phyloP scores from a whole-genome alignment of 2,888 invertebrate genomes.

The Lordiphosa fenestrarum region DNA sequence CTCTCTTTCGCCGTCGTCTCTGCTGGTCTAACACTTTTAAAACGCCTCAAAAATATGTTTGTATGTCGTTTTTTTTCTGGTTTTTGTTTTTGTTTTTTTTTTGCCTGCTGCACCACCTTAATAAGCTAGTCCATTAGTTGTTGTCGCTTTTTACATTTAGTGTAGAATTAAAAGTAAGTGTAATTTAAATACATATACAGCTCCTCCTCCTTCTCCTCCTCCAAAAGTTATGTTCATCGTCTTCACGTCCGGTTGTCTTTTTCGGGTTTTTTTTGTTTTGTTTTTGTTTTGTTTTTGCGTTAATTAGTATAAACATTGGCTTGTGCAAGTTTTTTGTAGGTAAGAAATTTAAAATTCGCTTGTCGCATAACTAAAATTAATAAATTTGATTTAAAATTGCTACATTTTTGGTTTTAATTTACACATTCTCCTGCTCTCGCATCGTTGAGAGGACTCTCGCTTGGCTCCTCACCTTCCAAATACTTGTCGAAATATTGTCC shows the following conservation, averaged over 20 bases:
- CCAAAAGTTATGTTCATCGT: conserved; percentile 62
- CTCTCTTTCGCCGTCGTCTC: conserved; percentile 29
- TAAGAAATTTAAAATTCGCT: conserved; percentile 37
- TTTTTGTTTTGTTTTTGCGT: conserved; percentile 51
- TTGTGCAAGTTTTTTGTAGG: conserved; percentile 66
- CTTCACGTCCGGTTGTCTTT: conserved; percentile 9
- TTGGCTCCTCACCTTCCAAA: conserved; percentile 59
- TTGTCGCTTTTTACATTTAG: conserved; percentile 64
- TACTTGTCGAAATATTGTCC: conserved; percentile 75
- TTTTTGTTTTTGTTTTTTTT: no score
- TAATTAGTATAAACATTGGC: conserved; percentile 65
- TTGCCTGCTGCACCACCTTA: neutral
- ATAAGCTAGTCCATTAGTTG: no score
- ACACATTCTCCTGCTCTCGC: conserved; percentile 33
- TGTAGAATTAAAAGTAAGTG: conserved; percentile 70
- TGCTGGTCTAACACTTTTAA: conserved; percentile 48
- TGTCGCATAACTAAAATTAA: conserved; percentile 61
- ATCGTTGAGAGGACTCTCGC: conserved; percentile 26
- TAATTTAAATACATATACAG: conserved; percentile 72
- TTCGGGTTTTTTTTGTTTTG: conserved; percentile 43
- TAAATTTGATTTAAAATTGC: conserved; percentile 74
- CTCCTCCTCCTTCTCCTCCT: conserved; percentile 37
- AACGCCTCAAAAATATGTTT: conserved; percentile 73
- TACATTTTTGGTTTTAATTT: conserved; percentile 74
- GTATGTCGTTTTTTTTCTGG: neutral